Percentiles rank a stretch among this genome's conserved stretches.
Conservation (phyloP, 2,888 invertebrate species). For the Heteromyza rotundicornis region DNA sequence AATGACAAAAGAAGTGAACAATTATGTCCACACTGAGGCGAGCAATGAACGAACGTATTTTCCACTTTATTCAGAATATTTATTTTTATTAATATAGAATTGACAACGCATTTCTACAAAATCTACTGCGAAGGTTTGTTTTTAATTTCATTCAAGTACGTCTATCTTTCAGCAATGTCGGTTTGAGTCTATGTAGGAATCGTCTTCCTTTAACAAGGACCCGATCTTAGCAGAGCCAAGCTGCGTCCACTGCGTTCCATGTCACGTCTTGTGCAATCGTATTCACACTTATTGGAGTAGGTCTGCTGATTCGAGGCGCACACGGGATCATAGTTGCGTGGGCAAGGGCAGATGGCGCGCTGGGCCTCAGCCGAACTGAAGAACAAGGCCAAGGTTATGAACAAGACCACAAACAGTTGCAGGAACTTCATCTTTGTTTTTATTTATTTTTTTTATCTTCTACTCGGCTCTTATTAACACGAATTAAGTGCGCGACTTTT, state of each 20-base stretch:
- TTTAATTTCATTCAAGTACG: too few species aligned
- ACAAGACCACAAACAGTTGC: conserved; percentile 27
- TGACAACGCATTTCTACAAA: too few species aligned
- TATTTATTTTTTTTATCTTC: background rate
- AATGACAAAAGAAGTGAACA: too few species aligned
- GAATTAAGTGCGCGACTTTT: background rate
- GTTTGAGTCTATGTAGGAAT: too few species aligned
- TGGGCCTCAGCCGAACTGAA: conserved; percentile 19
- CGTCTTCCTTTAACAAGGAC: conserved; percentile 47
- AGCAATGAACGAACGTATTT: too few species aligned
- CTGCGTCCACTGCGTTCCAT: conserved; percentile 45
- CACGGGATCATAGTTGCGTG: conserved; percentile 50
- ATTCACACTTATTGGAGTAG: conserved; percentile 50
- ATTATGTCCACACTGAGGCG: too few species aligned
- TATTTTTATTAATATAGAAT: too few species aligned
- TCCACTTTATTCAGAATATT: too few species aligned
- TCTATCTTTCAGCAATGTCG: too few species aligned
- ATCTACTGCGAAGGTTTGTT: too few species aligned
- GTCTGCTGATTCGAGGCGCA: conserved; percentile 46
- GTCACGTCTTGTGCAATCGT: conserved; percentile 42
- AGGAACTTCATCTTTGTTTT: conserved; percentile 42
- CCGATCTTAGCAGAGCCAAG: conserved; percentile 39
- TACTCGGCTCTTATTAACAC: background rate
- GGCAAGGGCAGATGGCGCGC: conserved; percentile 44
- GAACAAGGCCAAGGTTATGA: conserved; percentile 35